Base-by-base conservation (phyloP, 2,113 vertebrate genomes). In the Entelurus aequoreus region DNA sequence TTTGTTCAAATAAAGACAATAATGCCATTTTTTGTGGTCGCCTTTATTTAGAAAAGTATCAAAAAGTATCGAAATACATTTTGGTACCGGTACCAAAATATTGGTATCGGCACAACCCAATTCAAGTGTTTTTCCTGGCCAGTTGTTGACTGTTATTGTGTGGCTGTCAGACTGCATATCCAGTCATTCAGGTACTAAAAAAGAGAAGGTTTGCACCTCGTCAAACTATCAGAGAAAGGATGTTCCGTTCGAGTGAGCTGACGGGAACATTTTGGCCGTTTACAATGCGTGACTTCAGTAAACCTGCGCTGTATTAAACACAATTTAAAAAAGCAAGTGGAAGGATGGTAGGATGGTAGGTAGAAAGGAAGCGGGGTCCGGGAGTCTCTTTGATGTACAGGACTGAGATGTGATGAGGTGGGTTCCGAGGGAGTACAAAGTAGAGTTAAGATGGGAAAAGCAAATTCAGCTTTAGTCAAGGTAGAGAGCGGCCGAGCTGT, bases 351-450 rank as follows among this genome's bases (percentile, higher is more conserved):
- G 40, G 40, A 42, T 42, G 68, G 55, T 42, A 2, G 61, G 15
- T 48, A 44, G 63, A 1, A 38, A 9, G 4, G 49, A 54, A 60
- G 48, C 63, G 50, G 35, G 54, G 55, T 10, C 46, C 52, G 74
- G 61, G 40, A 46, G 40, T 48, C 57, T 75, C 89, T 90, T 91
- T 91, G 88, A 90, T 90, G 87, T 90, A 56, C 71, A 77, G 87
- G 84, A 88, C 85, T 86, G 86, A 89, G 87, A 89, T 89, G 86
- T 88, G 84, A 87, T 86, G 80, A 85, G 80, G 84, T 85, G 78
- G 88, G 86, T 90, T 90, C 80, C 88, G 88, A 88, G 87, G 76
- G 79, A 87, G 81, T 76, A 79, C 75, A 85, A 87, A 84, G 84
- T 83, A 84, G 77, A 77, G 73, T 86, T 86, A 84, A 88, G 86